Percentiles rank a stretch among this genome's conserved stretches.
These are phyloP conservation scores for Volucella bombylans DNA, from an alignment of 2,888 invertebrate species.

Conservation along the genomic window DNA sequence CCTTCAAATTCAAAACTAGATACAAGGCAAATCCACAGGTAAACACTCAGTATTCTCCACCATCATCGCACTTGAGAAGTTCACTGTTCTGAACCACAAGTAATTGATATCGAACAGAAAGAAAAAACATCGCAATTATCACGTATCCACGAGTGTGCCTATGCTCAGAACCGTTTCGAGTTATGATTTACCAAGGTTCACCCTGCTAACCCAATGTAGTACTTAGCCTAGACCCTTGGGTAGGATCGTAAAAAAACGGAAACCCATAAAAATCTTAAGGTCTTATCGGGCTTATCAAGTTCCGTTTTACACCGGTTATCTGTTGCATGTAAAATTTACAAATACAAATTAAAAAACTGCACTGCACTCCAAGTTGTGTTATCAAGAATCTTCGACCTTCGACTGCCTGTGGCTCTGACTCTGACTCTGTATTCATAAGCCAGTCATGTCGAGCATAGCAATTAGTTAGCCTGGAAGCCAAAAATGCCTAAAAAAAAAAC, in stretches of 20 bases:
- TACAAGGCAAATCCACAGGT: too few species aligned
- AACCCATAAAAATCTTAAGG: constrained; percentile 52
- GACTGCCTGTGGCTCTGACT: not conserved
- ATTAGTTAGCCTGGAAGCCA: constrained; percentile 52
- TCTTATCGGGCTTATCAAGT: constrained; percentile 35
- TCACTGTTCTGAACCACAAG: too few species aligned
- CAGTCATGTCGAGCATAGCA: constrained; percentile 50
- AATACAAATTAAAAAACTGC: constrained; percentile 22
- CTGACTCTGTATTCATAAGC: constrained; percentile 22
- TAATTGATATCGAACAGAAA: too few species aligned
- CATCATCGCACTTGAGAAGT: too few species aligned
- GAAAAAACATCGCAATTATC: not conserved
- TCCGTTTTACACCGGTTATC: constrained; percentile 55
- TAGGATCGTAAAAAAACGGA: constrained; percentile 45
- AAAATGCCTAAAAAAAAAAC: constrained; percentile 13
- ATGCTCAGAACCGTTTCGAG: constrained; percentile 35
- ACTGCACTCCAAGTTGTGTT: constrained; percentile 28
- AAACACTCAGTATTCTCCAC: too few species aligned
- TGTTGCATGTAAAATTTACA: constrained; percentile 43
- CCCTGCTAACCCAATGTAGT: constrained; percentile 21
- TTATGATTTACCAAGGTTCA: constrained; percentile 39
- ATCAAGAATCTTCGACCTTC: constrained; percentile 69
- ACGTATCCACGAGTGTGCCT: not conserved
- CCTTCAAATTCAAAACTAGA: too few species aligned
- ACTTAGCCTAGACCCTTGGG: constrained; percentile 10